These are phyloP conservation scores for Phrynocephalus forsythii DNA, from an alignment of 2,797 vertebrate species.

Conservation along the genomic window DNA sequence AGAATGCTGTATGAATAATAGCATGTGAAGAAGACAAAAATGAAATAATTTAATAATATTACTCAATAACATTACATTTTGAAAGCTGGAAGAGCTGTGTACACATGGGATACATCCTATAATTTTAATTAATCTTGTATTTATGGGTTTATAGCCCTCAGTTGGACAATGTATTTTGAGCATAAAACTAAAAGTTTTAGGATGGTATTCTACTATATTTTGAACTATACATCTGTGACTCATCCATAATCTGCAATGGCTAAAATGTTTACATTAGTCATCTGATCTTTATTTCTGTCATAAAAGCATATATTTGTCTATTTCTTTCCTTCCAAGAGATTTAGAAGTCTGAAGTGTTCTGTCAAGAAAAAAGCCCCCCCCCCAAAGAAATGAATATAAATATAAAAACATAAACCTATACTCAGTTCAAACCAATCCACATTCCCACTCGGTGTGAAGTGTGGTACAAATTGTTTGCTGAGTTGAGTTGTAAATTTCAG, in stretches of 20 bases:
- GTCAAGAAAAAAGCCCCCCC: not conserved
- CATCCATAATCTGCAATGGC: not conserved
- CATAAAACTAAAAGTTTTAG: not conserved
- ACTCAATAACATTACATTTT: not conserved
- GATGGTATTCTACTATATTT: no score
- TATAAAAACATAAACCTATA: not conserved
- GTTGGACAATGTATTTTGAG: not conserved
- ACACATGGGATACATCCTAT: not conserved
- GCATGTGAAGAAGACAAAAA: conserved; percentile 8
- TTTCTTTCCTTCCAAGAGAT: not conserved
- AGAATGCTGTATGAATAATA: not conserved
- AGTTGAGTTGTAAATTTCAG: not conserved
- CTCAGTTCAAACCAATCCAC: not conserved
- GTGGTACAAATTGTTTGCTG: not conserved
- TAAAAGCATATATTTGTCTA: not conserved
- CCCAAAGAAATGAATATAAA: no score
- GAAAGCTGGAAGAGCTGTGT: not conserved
- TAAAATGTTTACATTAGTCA: not conserved
- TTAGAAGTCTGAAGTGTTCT: not conserved
- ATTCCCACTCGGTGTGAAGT: not conserved
- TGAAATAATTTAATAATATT: not conserved
- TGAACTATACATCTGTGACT: not conserved
- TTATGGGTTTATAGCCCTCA: not conserved
- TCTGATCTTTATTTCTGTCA: not conserved
- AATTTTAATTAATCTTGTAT: not conserved